Evolutionary conservation across 2,888 invertebrate genomes (phyloP).

Genomic region (Zootermopsis nevadensis): DNA sequence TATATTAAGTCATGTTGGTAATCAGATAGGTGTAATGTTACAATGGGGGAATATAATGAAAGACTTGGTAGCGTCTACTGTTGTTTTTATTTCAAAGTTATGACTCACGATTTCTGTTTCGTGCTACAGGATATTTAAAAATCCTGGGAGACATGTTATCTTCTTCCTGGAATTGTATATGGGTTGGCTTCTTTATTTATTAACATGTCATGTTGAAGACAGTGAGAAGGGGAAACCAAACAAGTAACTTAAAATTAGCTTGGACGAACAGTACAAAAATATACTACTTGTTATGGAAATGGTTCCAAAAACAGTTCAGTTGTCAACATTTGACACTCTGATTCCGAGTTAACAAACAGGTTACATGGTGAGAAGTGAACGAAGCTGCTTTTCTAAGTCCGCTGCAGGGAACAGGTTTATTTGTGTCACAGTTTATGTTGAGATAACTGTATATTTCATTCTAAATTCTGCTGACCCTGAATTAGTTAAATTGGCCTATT

Average conservation of each 20-base stretch:
- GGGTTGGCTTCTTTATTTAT: neutral
- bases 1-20: neutral
- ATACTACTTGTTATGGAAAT: neutral
- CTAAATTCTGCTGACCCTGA: too few relatives aligned
- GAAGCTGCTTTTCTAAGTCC: neutral
- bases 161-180: neutral
- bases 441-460: too few relatives aligned
- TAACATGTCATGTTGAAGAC: conserved; percentile 2
- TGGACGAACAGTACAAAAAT: neutral
- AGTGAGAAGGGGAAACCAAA: neutral
- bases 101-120: conserved; percentile 1
- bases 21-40: neutral
- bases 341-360: neutral
- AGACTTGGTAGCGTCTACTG: neutral
- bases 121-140: neutral
- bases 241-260: neutral
- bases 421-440: too few relatives aligned
- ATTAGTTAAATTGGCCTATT: too few relatives aligned
- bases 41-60: neutral
- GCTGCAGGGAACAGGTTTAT: too few relatives aligned
- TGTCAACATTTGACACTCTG: neutral
- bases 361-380: neutral
- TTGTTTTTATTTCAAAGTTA: neutral
- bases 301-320: neutral
- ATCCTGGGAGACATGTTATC: neutral